Evolutionary conservation across 2,888 invertebrate species (phyloP), one percentile per base, ranked within the genome.

Genomic region (Chaitophorus viminalis): DNA sequence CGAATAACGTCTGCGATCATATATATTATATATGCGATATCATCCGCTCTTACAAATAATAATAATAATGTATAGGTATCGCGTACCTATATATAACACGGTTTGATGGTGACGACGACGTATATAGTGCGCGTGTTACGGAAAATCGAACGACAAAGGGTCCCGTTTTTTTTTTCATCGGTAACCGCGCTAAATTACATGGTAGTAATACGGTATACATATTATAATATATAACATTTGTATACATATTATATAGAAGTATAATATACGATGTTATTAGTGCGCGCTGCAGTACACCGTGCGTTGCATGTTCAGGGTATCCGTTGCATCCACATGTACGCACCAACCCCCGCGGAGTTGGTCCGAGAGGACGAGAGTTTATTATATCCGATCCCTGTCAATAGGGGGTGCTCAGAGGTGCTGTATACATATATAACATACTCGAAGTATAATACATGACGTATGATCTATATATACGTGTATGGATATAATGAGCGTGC

Each of bases 121-220:
- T 29, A 18, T 3, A 18, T 17, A 18, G 46, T 21, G 46, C 39
- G 39, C 77, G 78, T 78, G 78, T 60, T 36, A 31, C 78, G 33
- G 60, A 78, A 78, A 78, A 78, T 39, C 79, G n/a, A 65, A 79
- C 65, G 33, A 79, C 33, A 78, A 78, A 14, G 11, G 31, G 46
- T 11, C 4, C 54, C 21, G 21, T 52, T 31, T 77, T 77, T 54
- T 54, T 25, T 52, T 31, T 77, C 29, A 77, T 54, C 31, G 77
- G 31, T 77, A 46, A 77, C 52, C 77, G 77, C 77, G 54, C 60
- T 4, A 6, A 3, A 21, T 18, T 60, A 60, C 60, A 6, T 25
- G 18, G 25, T 6, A 1, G 39, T 39, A 39, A 39, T 39, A n/a
- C n/a, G 5, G 39, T 39, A 11, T 39, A 39, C 39, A 11, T 8